A percentile compares a stretch with the other conserved stretches of the same genome.
Evolutionary conservation across 2,888 invertebrate species (phyloP).

Genomic region (Enchytraeus crypticus): DNA sequence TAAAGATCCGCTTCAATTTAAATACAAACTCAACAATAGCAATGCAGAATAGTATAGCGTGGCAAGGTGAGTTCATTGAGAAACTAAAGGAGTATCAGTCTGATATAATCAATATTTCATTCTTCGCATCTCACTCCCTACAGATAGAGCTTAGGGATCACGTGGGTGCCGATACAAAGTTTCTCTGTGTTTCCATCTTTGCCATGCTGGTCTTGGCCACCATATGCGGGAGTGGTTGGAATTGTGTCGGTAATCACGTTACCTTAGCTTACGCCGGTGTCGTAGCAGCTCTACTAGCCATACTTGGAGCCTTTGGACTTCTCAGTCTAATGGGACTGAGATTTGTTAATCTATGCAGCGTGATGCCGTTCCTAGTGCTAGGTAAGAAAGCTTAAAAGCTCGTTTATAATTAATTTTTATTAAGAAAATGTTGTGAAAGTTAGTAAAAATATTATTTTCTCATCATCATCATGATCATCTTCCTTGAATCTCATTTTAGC

Average conservation of each 20-base stretch:
- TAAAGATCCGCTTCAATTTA: constrained; percentile 18
- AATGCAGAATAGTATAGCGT: constrained; percentile 12
- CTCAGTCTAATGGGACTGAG: constrained; percentile 20
- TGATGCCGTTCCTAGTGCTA: constrained; percentile 32
- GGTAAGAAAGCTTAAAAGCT: constrained; percentile 22
- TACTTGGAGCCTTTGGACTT: constrained; percentile 18
- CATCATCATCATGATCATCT: too few relatives aligned
- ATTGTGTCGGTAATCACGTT: constrained; percentile 17
- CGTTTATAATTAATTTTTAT: not conserved
- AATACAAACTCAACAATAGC: constrained; percentile 6
- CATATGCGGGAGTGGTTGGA: constrained; percentile 17
- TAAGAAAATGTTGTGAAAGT: not conserved
- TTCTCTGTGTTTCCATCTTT: constrained; percentile 19
- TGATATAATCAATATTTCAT: constrained; percentile 13
- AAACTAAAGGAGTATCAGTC: constrained; percentile 9
- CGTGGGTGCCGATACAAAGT: constrained; percentile 20
- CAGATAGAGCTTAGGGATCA: constrained; percentile 28
- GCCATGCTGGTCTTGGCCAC: constrained; percentile 27
- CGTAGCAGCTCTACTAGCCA: constrained; percentile 18
- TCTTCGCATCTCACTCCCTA: constrained; percentile 29
- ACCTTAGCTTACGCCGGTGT: constrained; percentile 20
- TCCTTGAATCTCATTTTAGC: too few relatives aligned
- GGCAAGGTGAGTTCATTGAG: constrained; percentile 20
- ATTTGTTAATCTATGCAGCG: constrained; percentile 33
- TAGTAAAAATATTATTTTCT: too few relatives aligned